Evolutionary conservation across 2,888 invertebrate species (phyloP).

Genomic region (Linyphia triangularis): DNA sequence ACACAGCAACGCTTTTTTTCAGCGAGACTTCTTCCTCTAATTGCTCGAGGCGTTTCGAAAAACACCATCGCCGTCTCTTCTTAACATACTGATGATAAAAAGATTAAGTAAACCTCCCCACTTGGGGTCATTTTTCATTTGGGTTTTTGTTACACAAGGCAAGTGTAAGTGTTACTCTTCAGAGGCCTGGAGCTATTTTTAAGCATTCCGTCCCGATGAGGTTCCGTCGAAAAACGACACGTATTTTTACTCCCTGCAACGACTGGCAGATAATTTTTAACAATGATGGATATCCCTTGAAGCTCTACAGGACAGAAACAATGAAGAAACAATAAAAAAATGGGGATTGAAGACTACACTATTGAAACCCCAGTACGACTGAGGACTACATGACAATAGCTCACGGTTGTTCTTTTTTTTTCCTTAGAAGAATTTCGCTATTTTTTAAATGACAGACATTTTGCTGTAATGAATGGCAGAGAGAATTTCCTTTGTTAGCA

Average conservation of each 20-base stretch:
- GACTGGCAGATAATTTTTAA: slow-evolving; percentile 54
- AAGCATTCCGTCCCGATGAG: slow-evolving; percentile 12
- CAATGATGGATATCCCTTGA: slow-evolving; percentile 49
- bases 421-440: not conserved
- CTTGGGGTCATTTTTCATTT: not conserved
- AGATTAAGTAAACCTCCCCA: not conserved
- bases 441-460: slow-evolving; percentile 46
- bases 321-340: not conserved
- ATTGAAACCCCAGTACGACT: slow-evolving; percentile 12
- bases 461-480: slow-evolving; percentile 30
- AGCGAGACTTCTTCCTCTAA: not conserved
- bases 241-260: not conserved
- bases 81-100: not conserved
- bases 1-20: not conserved
- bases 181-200: slow-evolving; percentile 9
- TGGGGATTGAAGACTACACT: no score
- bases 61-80: not conserved
- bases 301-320: not conserved
- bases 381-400: slow-evolving; percentile 36
- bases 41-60: not conserved
- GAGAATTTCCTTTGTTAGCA: slow-evolving; percentile 57
- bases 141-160: not conserved
- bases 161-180: not conserved
- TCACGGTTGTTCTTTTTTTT: slow-evolving; percentile 18
- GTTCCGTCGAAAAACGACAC: slow-evolving; percentile 25